Evolutionary conservation across 2,113 vertebrate species (phyloP).

Genomic region (Bujurquina vittata): DNA sequence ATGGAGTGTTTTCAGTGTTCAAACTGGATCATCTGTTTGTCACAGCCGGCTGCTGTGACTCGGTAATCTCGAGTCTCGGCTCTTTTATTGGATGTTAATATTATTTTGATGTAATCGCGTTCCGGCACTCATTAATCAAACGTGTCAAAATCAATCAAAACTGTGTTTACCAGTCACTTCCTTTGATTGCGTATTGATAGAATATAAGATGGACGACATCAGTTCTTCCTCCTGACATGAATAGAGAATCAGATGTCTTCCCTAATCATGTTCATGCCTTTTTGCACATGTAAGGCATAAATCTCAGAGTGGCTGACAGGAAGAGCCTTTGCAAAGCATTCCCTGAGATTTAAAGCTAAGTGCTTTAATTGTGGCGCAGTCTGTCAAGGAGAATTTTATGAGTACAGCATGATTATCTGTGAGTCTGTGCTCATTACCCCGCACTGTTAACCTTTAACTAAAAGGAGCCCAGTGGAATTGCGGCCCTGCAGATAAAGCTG

Average conservation of each 20-base stretch:
- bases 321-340: neutral
- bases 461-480: constrained; percentile 36
- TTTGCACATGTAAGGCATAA: neutral
- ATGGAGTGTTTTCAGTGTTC: neutral
- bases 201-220: neutral
- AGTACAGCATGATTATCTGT: constrained; percentile 25
- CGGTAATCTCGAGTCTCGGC: neutral
- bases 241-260: neutral
- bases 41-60: neutral
- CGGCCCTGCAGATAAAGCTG: constrained; percentile 16
- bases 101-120: neutral
- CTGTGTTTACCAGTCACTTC: neutral
- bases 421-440: constrained; percentile 32
- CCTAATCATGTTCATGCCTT: neutral
- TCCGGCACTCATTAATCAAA: neutral
- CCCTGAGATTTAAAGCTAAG: constrained; percentile 24
- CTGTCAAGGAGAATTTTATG: constrained; percentile 26
- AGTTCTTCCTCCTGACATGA: neutral
- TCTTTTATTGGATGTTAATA: neutral
- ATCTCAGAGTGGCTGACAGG: neutral
- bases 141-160: neutral
- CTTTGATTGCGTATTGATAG: neutral
- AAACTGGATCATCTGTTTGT: neutral
- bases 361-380: constrained; percentile 5
- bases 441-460: constrained; percentile 41